Conservation (phyloP, 2,797 vertebrate species). For the Enteromius argenteus region DNA sequence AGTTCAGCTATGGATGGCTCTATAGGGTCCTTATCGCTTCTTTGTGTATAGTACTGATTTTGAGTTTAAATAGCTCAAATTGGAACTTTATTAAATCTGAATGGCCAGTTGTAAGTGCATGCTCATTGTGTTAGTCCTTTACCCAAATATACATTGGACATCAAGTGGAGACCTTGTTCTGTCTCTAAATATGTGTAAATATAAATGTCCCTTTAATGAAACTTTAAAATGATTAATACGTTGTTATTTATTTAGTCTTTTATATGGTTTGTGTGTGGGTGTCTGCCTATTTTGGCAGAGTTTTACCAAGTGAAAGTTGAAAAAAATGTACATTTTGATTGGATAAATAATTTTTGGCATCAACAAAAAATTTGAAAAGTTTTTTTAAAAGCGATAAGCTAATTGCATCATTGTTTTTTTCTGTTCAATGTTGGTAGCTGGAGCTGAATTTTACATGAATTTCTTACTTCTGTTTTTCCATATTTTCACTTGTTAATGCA, state of each 20-base stretch:
- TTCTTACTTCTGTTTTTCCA: constrained; percentile 47
- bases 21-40: neutral
- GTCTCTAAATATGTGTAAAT: neutral
- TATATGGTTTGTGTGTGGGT: neutral
- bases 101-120: neutral
- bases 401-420: neutral
- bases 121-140: neutral
- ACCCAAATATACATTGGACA: neutral
- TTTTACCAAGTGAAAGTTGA: neutral
- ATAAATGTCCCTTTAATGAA: neutral
- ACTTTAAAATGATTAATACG: neutral
- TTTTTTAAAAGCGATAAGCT: neutral
- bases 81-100: neutral
- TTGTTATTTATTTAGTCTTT: neutral
- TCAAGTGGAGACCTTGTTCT: neutral
- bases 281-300: neutral
- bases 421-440: neutral
- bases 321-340: neutral
- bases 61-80: constrained; percentile 1
- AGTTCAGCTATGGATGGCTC: constrained; percentile 33
- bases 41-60: neutral
- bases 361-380: neutral
- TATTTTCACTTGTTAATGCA: constrained; percentile 58
- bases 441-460: too few species aligned
- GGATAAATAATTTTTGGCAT: neutral